A percentile compares a stretch with the other conserved stretches of the same genome.
Evolutionary conservation across 2,113 vertebrate genomes (phyloP).

Genomic region (Siphamia tubifer): DNA sequence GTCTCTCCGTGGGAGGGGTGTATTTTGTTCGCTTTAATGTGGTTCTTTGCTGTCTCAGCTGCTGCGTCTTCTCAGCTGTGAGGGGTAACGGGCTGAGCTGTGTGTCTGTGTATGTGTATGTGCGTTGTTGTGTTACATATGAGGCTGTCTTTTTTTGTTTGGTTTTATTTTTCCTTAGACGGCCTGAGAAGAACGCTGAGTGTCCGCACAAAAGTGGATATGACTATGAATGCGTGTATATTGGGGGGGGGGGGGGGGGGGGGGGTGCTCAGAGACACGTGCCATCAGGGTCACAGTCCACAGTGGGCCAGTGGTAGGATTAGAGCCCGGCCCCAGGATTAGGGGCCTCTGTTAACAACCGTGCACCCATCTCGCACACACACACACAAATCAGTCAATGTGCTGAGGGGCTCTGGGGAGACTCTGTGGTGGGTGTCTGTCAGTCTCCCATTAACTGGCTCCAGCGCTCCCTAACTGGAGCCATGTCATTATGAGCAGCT

Average conservation of each 20-base stretch:
- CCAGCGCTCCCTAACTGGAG: background rate
- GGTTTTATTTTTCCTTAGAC: too few relatives aligned
- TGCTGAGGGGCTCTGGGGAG: slow-evolving; percentile 21
- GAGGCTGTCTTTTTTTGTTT: too few relatives aligned
- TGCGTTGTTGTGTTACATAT: background rate
- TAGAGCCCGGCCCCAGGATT: slow-evolving; percentile 71
- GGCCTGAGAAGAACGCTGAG: too few relatives aligned
- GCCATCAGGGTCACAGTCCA: slow-evolving; percentile 72
- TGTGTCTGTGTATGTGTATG: background rate
- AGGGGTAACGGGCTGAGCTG: slow-evolving; percentile 12
- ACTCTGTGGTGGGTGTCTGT: slow-evolving; percentile 31
- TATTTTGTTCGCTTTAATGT: slow-evolving; percentile 36
- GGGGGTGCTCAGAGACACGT: slow-evolving; percentile 61
- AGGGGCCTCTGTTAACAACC: slow-evolving; percentile 73
- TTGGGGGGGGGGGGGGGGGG: too few relatives aligned
- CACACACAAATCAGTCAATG: background rate
- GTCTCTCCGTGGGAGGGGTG: slow-evolving; percentile 2
- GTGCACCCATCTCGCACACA: slow-evolving; percentile 6
- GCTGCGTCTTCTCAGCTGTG: slow-evolving; percentile 66
- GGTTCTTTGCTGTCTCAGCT: slow-evolving; percentile 64
- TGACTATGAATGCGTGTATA: background rate
- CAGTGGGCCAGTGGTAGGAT: slow-evolving; percentile 67
- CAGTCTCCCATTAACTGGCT: slow-evolving; percentile 44
- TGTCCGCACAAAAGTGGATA: too few relatives aligned
- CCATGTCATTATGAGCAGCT: background rate